Conservation (phyloP, 2,888 invertebrate genomes). For the Ptychoptera albimana region DNA sequence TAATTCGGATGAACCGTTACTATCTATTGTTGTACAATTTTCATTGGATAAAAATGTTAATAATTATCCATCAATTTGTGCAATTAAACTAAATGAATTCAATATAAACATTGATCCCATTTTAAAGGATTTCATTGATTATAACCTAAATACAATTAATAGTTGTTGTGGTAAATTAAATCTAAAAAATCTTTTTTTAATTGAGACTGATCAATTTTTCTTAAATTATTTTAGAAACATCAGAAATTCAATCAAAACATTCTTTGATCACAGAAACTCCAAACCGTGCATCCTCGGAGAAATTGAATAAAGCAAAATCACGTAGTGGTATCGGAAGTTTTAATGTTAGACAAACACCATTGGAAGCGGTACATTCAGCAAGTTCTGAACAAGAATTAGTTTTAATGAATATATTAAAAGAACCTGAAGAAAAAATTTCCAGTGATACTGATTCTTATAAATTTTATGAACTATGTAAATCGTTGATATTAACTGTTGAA, state of each 20-base stretch:
- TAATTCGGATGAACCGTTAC: not conserved
- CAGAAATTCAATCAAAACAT: too few relatives aligned
- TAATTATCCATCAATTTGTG: constrained; percentile 32
- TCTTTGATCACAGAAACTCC: not conserved
- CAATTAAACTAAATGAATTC: constrained; percentile 34
- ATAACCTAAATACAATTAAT: constrained; percentile 18
- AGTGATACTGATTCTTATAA: constrained; percentile 47
- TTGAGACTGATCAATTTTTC: not conserved
- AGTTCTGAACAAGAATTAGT: constrained; percentile 20
- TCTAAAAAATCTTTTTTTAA: not conserved
- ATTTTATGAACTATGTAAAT: constrained; percentile 40
- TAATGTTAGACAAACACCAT: too few relatives aligned
- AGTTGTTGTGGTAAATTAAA: not conserved
- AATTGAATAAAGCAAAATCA: not conserved
- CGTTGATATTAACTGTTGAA: not conserved
- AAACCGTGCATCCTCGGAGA: not conserved
- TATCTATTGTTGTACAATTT: constrained; percentile 5
- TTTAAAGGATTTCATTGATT: constrained; percentile 47
- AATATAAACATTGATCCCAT: constrained; percentile 44
- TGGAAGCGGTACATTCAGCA: too few relatives aligned
- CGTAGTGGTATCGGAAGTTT: too few relatives aligned
- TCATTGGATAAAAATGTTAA: constrained; percentile 3
- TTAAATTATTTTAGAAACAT: too few relatives aligned
- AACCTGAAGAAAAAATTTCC: constrained; percentile 35
- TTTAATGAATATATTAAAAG: constrained; percentile 32